Evolutionary conservation across 2,113 vertebrate species (phyloP), one percentile per base, ranked within the genome.

Genomic region (Gymnarchus niloticus): DNA sequence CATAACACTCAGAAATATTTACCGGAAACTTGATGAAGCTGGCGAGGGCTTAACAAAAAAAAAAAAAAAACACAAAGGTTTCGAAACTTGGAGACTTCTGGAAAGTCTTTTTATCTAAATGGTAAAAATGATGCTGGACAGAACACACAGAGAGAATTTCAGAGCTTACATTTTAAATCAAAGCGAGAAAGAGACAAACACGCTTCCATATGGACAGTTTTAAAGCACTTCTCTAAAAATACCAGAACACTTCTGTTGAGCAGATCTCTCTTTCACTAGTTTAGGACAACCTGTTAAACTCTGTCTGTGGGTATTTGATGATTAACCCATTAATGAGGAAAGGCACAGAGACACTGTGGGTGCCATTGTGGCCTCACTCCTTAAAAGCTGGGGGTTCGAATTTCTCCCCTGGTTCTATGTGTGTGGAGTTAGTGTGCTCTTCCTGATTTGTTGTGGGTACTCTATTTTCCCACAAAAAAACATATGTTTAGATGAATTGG

Each of bases 81-180:
- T 73, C 9, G 28, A 73, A 73, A 73, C 65, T 41, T 73, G 65
- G 37, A 69, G 28, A 73, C 65, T 41, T 73, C 28, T 69, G 33
- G 14, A 17, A 37, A 17, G 61, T 25, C 28, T 37, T 69, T 69
- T 73, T 41, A 73, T 73, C 65, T 41, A 73, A 41, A 19, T 12
- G 19, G 37, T 14, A 33, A 33, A 73, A 73, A 73, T 73, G 65
- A 28, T 73, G 65, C 65, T 41, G 14, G 65, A 73, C 65, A 41
- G 33, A 19, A 73, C 65, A 73, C 65, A 73, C 65, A 73, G 9
- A 33, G 28, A 73, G 65, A 73, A 73, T 73, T 73, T 73, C 33
- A 73, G 65, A 37, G 65, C 33, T 19, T 73, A 73, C 65, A 73
- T 73, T 73, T 73, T 73, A 73, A 73, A 73, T 73, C 65, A 73